phyloP scores from a whole-genome alignment of 2,888 invertebrate species.

The Caenorhabditis sp. region DNA sequence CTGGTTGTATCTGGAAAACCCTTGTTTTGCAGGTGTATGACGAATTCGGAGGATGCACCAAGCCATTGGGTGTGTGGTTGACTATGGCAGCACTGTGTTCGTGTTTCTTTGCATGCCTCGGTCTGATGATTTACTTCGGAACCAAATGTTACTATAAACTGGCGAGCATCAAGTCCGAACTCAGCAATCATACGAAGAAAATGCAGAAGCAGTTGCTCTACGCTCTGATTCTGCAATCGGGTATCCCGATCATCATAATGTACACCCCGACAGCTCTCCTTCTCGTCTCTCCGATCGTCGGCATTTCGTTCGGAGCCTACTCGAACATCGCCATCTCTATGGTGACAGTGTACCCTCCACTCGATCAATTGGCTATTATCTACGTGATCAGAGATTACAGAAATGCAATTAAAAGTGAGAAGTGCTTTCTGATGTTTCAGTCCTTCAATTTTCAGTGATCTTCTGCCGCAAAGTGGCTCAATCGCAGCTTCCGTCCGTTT shows the following conservation, averaged over 20 bases:
- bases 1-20: too few species aligned
- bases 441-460: constrained; percentile 16
- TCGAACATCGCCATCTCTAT: constrained; percentile 36
- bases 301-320: constrained; percentile 44
- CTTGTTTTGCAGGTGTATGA: constrained; percentile 41
- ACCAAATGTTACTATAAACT: constrained; percentile 27
- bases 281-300: constrained; percentile 41
- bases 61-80: constrained; percentile 37
- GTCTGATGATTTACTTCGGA: constrained; percentile 38
- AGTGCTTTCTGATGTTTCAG: neutral
- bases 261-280: constrained; percentile 50
- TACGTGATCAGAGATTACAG: constrained; percentile 50
- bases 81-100: constrained; percentile 40
- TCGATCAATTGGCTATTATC: constrained; percentile 49
- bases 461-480: constrained; percentile 39
- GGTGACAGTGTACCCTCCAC: constrained; percentile 46
- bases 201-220: constrained; percentile 51
- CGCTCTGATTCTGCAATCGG: constrained; percentile 43
- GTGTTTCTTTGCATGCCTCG: constrained; percentile 30
- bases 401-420: constrained; percentile 38
- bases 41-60: constrained; percentile 16
- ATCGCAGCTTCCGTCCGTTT: constrained; percentile 6
- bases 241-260: constrained; percentile 46
- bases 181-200: constrained; percentile 39
- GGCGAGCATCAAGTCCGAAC: constrained; percentile 2